Conservation (phyloP, 2,888 invertebrate genomes). For the Parnassius mnemosyne region DNA sequence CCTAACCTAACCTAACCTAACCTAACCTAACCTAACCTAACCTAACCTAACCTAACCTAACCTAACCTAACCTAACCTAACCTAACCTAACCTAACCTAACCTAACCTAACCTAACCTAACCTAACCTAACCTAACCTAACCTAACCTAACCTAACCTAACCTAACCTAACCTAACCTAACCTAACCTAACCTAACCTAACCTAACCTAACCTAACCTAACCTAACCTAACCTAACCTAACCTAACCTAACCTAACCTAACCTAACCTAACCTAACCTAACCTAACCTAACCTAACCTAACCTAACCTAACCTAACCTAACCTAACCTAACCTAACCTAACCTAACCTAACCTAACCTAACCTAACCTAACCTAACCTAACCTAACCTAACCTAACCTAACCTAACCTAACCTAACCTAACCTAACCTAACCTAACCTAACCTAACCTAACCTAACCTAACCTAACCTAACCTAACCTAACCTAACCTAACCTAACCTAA, state of each 20-base stretch:
- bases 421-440: slow-evolving; percentile 5
- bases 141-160: slow-evolving; percentile 15
- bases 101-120: slow-evolving; percentile 27
- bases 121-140: slow-evolving; percentile 14
- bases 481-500: slow-evolving; percentile 18
- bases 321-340: slow-evolving; percentile 28
- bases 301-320: slow-evolving; percentile 23
- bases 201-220: slow-evolving; percentile 7
- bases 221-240: slow-evolving; percentile 21
- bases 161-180: slow-evolving; percentile 20
- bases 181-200: slow-evolving; percentile 16
- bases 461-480: slow-evolving; percentile 3
- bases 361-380: slow-evolving; percentile 9
- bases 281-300: slow-evolving; percentile 33
- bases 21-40: slow-evolving; percentile 2
- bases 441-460: slow-evolving; percentile 9
- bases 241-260: slow-evolving; percentile 22
- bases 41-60: not conserved
- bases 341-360: slow-evolving; percentile 9
- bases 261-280: slow-evolving; percentile 30
- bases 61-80: slow-evolving; percentile 6
- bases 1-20: slow-evolving; percentile 5
- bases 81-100: slow-evolving; percentile 17
- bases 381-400: slow-evolving; percentile 12
- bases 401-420: slow-evolving; percentile 10